These are phyloP conservation scores for Gephyroberyx darwinii DNA, from an alignment of 2,797 vertebrate genomes.

Conservation along the genomic window DNA sequence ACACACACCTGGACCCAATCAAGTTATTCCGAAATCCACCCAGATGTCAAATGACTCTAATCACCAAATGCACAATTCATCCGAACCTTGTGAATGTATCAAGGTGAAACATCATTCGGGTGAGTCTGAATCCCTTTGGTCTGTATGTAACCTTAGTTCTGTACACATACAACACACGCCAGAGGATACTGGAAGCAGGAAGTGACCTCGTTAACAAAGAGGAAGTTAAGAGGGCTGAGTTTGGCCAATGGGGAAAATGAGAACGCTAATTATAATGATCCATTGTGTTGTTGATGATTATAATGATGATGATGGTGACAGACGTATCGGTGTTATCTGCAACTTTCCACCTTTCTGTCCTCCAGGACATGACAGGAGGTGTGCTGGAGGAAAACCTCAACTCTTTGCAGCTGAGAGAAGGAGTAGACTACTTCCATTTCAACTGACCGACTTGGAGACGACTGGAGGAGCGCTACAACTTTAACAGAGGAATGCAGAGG, in stretches of 20 bases:
- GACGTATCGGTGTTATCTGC: background rate
- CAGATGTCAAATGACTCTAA: constrained; percentile 46
- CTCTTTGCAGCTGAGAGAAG: constrained; percentile 83
- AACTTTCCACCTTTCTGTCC: background rate
- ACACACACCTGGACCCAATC: constrained; percentile 65
- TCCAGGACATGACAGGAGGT: constrained; percentile 91
- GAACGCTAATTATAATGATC: background rate
- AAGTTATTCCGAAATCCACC: constrained; percentile 25
- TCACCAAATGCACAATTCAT: constrained; percentile 26
- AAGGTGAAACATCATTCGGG: background rate
- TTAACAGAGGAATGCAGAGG: constrained; percentile 26
- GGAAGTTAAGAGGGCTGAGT: background rate
- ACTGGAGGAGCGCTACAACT: constrained; percentile 9
- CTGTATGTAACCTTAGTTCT: background rate
- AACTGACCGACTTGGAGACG: constrained; percentile 67
- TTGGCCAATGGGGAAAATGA: background rate
- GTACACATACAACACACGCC: background rate
- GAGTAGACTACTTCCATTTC: constrained; percentile 79
- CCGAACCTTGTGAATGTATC: constrained; percentile 12
- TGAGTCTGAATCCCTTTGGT: background rate
- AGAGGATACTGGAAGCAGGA: constrained; percentile 3
- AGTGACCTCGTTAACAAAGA: constrained; percentile 1
- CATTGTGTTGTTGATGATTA: background rate
- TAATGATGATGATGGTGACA: background rate
- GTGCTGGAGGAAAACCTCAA: constrained; percentile 88